Base-by-base conservation (phyloP, 2,888 invertebrate genomes). In the Caenorhabditis uteleia region DNA sequence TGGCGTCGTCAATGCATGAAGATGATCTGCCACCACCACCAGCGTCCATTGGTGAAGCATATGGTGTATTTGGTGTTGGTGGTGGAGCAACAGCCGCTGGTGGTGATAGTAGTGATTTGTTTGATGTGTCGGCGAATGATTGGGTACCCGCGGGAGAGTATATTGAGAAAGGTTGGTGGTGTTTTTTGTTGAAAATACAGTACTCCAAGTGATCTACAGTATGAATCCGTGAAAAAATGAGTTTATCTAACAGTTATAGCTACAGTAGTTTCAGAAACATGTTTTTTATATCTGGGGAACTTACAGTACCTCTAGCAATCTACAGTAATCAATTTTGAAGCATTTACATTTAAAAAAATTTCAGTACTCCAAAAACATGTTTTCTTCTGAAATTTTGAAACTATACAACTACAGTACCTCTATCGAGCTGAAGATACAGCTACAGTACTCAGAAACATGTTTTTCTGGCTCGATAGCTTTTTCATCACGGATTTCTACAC, bases 21-120 rank as follows among this genome's bases (percentile, higher is more conserved):
- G 66, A 66, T 46, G 66, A 67, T 29, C 48, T 70, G 14, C 70
- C 70, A n/a, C 70, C 64, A 26, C 70, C 70, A 18, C 62, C 70
- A 38, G 58, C 49, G 42, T 56, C 56, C 0, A 48, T 62, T 18
- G 53, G 62, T 20, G 58, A 54, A 14, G 48, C 53, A 12, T 62
- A 62, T 38, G 62, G 62, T 34, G 54, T 58, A 2, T 58, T 64
- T 33, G 53, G 57, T 45, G 46, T 50, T 25, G 34, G 43, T 16
- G 29, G 27, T 2, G 21, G n/a, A 2, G 34, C 2, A 16, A 69
- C 74, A n/a, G 20, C 16, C 18, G 36, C 26, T 10, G 27, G 26
- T 2, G 10, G 27, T 18, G n/a, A 39, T 27, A 43, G 45, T 18
- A 48, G 43, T 38, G 62, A 66, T 34, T 46, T 65, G 2, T 70